phyloP scores from a whole-genome alignment of 2,113 vertebrate species.

The Aegypius monachus region DNA sequence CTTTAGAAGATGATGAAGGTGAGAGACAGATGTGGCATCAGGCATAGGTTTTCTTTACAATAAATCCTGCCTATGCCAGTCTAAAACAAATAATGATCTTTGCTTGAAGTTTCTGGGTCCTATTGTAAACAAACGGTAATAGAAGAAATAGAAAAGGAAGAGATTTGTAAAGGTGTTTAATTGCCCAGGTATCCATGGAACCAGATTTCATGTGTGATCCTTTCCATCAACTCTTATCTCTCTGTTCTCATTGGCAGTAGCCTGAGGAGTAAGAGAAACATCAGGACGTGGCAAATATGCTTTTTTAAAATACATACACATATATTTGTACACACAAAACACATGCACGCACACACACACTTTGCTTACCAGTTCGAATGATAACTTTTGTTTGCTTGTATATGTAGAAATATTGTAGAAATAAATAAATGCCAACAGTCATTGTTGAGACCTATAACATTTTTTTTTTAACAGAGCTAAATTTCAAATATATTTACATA shows the following conservation, averaged over 20 bases:
- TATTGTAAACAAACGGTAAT: background rate
- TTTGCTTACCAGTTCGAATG: background rate
- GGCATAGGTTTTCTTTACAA: background rate
- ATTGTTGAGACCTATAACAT: background rate
- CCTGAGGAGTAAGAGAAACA: background rate
- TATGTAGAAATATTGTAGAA: background rate
- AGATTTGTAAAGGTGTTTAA: background rate
- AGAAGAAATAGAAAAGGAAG: background rate
- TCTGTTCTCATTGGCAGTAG: background rate
- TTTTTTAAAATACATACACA: background rate
- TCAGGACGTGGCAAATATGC: background rate
- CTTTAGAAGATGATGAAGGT: background rate
- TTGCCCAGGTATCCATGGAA: background rate
- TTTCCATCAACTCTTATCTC: background rate
- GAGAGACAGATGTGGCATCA: background rate
- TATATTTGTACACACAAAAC: background rate
- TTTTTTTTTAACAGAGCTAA: background rate
- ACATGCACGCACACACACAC: fast-evolving
- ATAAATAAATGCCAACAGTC: background rate
- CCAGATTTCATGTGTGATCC: background rate
- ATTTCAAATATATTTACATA: background rate
- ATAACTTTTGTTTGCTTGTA: background rate
- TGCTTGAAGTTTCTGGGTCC: background rate
- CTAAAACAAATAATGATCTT: background rate
- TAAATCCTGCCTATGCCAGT: background rate